phyloP scores from a whole-genome alignment of 2,797 vertebrate genomes.

The Phrynocephalus vlangalii region DNA sequence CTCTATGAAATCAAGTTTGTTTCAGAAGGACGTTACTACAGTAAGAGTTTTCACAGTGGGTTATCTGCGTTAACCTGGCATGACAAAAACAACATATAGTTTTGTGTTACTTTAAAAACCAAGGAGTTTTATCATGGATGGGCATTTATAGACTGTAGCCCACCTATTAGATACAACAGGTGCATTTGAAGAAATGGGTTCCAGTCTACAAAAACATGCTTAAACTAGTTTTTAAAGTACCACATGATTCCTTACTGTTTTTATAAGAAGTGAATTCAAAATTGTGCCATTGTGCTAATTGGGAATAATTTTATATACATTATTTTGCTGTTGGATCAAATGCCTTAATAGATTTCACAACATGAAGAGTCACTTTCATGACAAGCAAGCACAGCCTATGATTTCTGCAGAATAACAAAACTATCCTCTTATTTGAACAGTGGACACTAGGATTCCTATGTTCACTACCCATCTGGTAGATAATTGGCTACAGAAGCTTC shows the following conservation, averaged over 20 bases:
- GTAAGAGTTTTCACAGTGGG: too few relatives aligned
- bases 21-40: not conserved
- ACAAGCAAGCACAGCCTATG: not conserved
- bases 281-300: not conserved
- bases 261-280: not conserved
- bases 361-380: not conserved
- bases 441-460: not conserved
- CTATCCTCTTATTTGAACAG: not conserved
- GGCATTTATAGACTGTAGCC: too few relatives aligned
- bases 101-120: too few relatives aligned
- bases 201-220: too few relatives aligned
- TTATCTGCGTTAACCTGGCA: too few relatives aligned
- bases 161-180: too few relatives aligned
- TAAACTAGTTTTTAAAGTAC: too few relatives aligned
- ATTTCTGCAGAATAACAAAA: not conserved
- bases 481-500: not conserved
- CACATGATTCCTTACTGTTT: too few relatives aligned
- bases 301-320: not conserved
- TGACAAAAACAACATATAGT: too few relatives aligned
- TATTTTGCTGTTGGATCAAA: not conserved
- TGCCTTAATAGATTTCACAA: not conserved
- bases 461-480: not conserved
- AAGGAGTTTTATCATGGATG: too few relatives aligned
- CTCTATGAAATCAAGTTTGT: conserved; percentile 4
- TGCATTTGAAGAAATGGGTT: too few relatives aligned